phyloP scores from a whole-genome alignment of 1,140 invertebrate genomes.

The Lerema accius region DNA sequence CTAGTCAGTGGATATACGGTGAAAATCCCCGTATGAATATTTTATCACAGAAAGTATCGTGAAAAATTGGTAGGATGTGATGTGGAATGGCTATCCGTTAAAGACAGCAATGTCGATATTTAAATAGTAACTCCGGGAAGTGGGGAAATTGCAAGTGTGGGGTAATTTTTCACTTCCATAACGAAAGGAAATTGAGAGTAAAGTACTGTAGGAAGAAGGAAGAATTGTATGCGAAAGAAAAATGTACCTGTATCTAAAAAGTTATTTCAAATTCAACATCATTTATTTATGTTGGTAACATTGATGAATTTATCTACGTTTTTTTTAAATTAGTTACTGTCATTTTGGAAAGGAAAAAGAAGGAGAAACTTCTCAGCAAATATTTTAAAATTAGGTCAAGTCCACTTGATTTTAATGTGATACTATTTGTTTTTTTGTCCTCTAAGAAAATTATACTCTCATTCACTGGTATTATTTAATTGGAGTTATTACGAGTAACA shows the following conservation, averaged over 20 bases:
- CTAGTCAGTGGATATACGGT: too few relatives aligned
- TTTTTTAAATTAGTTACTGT: too few relatives aligned
- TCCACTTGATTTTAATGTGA: too few relatives aligned
- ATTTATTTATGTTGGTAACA: too few relatives aligned
- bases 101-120: conserved; percentile 4
- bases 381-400: too few relatives aligned
- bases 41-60: neutral
- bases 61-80: conserved; percentile 6
- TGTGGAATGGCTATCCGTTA: conserved; percentile 1
- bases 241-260: too few relatives aligned
- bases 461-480: conserved; percentile 14
- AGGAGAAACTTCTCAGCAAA: too few relatives aligned
- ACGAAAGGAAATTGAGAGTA: conserved; percentile 5
- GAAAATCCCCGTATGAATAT: neutral
- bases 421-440: neutral
- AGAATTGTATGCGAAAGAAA: neutral
- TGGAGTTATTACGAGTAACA: conserved; percentile 10
- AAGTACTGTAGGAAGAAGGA: neutral
- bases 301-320: too few relatives aligned
- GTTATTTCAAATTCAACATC: too few relatives aligned
- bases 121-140: conserved; percentile 18
- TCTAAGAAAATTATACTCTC: neutral
- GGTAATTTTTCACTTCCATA: conserved; percentile 6
- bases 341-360: too few relatives aligned
- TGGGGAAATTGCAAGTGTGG: conserved; percentile 20